Conservation (phyloP, 2,888 invertebrate genomes). For the Plebejus argus region DNA sequence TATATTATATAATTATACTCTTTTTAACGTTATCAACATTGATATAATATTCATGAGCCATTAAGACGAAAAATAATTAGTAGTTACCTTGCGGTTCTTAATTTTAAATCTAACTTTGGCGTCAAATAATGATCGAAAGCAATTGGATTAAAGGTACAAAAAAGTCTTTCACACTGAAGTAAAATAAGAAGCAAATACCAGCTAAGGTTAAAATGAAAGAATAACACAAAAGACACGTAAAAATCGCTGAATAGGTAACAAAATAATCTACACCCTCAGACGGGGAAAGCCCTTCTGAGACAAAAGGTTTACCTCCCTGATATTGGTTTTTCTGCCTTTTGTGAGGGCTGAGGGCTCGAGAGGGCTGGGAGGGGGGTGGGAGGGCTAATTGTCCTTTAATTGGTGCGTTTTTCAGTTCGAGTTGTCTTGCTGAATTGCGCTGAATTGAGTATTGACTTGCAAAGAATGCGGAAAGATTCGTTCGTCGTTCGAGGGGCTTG, state of each 20-base stretch:
- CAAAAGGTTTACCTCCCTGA: constrained; percentile 61
- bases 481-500: background rate
- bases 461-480: background rate
- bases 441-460: background rate
- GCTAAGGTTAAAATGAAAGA: background rate
- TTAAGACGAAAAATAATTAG: too few relatives aligned
- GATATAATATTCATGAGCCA: too few relatives aligned
- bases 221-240: constrained; percentile 7
- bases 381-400: constrained; percentile 79
- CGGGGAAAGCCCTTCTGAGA: constrained; percentile 55
- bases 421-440: constrained; percentile 28
- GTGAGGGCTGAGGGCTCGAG: constrained; percentile 52
- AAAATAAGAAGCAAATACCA: background rate
- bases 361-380: constrained; percentile 46
- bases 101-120: background rate
- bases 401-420: constrained; percentile 65
- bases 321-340: constrained; percentile 79
- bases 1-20: too few relatives aligned
- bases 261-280: constrained; percentile 31
- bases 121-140: background rate
- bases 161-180: background rate
- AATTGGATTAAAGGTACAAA: background rate
- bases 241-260: background rate
- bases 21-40: too few relatives aligned
- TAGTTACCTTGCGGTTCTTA: background rate